A percentile compares a stretch with the other conserved stretches of the same genome.
phyloP scores from a whole-genome alignment of 2,113 vertebrate species.

The Neotragus pygmaeus region DNA sequence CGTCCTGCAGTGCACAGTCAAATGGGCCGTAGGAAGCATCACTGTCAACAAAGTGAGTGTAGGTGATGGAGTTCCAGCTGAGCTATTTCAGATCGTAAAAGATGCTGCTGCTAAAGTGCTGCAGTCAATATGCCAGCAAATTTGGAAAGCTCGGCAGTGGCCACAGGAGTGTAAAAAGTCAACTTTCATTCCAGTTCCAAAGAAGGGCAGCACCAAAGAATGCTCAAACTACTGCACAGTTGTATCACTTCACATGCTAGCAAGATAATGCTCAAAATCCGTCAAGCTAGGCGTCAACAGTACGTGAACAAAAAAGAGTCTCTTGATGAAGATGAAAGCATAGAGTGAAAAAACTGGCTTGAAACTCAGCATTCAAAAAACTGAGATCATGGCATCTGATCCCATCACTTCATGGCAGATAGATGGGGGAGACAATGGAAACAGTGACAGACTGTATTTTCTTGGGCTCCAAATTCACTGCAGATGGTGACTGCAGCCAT shows the following conservation, averaged over 20 bases:
- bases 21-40: neutral
- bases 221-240: neutral
- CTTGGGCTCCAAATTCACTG: neutral
- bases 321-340: neutral
- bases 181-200: neutral
- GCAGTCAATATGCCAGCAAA: neutral
- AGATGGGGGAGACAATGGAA: neutral
- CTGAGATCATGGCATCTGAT: neutral
- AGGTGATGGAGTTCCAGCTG: neutral
- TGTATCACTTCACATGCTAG: neutral
- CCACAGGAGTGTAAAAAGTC: neutral
- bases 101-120: neutral
- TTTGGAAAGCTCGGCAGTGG: neutral
- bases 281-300: neutral
- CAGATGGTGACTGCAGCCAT: neutral
- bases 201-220: neutral
- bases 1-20: neutral
- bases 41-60: neutral
- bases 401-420: neutral
- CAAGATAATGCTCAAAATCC: neutral
- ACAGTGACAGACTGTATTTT: neutral
- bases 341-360: neutral
- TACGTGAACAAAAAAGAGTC: neutral
- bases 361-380: neutral
- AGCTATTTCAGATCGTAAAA: neutral